Evolutionary conservation across 2,113 vertebrate species (phyloP).

Genomic region (Mesembrinibis cayennensis): DNA sequence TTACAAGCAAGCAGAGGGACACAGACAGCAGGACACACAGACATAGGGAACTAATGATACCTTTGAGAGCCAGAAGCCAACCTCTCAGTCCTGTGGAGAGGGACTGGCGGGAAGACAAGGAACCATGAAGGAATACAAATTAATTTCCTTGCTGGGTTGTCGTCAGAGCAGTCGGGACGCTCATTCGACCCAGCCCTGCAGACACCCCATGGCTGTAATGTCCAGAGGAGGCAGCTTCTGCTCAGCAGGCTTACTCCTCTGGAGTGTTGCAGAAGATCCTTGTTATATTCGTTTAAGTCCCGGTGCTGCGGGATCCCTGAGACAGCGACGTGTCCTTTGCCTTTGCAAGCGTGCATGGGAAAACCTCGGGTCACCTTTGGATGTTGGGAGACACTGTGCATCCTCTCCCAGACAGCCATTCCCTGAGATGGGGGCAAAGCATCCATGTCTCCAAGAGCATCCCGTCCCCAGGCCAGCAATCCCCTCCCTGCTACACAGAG

Average conservation of each 20-base stretch:
- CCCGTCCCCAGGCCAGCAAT: not conserved
- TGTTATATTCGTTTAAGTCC: fast-evolving
- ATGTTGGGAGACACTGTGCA: not conserved
- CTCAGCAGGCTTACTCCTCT: not conserved
- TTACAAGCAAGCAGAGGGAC: not conserved
- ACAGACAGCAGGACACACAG: not conserved
- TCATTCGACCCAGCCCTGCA: not conserved
- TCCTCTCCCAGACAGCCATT: not conserved
- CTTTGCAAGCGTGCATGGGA: fast-evolving
- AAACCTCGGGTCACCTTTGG: not conserved
- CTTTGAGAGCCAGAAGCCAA: not conserved
- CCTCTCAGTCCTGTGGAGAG: not conserved
- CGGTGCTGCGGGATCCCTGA: not conserved
- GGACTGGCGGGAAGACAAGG: not conserved
- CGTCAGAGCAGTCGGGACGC: fast-evolving
- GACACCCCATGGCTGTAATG: not conserved
- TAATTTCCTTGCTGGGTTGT: not conserved
- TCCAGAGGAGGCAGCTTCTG: not conserved
- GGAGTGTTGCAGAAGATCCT: not conserved
- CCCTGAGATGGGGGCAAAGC: not conserved
- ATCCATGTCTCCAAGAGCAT: not conserved
- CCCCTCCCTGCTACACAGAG: fast-evolving
- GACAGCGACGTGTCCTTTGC: not conserved
- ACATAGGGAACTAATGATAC: not conserved
- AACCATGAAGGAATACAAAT: not conserved